Evolutionary conservation across 1,140 invertebrate species (phyloP).

Genomic region (Pygmarrhopalites habei): DNA sequence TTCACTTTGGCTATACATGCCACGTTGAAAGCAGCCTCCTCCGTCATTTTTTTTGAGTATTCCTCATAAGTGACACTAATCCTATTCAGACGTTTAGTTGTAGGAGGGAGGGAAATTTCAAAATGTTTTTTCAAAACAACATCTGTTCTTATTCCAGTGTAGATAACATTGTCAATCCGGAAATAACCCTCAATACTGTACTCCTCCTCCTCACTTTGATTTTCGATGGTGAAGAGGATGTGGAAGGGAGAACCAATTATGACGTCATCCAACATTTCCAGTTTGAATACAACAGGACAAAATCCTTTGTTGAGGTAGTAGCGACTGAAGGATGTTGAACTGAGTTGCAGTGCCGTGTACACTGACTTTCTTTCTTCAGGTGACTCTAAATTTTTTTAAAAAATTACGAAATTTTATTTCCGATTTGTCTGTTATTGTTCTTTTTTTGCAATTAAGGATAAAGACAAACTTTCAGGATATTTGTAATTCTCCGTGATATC

Average conservation of each 20-base stretch:
- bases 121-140: no score
- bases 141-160: no score
- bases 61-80: conserved; percentile 66
- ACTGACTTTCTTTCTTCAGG: conserved; percentile 71
- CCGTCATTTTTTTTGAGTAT: conserved; percentile 65
- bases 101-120: no score
- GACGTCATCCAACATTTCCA: conserved; percentile 74
- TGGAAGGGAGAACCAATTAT: conserved; percentile 75
- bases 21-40: conserved; percentile 76
- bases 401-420: no score
- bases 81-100: conserved; percentile 35
- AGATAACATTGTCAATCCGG: no score
- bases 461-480: conserved; percentile 77
- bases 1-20: conserved; percentile 69
- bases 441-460: no score
- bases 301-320: conserved; percentile 85
- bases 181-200: no score
- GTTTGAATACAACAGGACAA: conserved; percentile 76
- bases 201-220: no score
- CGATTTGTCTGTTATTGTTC: no score
- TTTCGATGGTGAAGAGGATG: no score
- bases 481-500: conserved; percentile 86
- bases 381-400: no score
- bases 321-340: conserved; percentile 69
- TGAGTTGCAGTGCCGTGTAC: conserved; percentile 72